Base-by-base conservation (phyloP, 2,113 vertebrate genomes). In the Pelecanus crispus region DNA sequence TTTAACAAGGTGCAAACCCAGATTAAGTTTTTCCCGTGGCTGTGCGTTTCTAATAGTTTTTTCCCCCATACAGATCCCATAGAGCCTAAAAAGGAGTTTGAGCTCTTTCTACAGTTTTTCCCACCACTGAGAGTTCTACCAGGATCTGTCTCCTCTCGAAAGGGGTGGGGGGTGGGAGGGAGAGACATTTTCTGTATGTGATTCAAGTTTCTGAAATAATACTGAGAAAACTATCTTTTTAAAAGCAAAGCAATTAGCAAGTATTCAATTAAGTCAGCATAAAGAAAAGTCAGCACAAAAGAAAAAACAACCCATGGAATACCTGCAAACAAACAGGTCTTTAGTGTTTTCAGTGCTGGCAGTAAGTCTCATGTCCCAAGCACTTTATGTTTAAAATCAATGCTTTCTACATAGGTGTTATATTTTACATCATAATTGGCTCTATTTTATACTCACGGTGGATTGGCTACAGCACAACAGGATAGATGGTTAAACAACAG, bases 1-100 rank as follows among this genome's bases (percentile, higher is more conserved):
- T 94, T 97, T 97, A 91, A 96, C 84, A 94, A 95, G 73, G 92
- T 84, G 52, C 2, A 2, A 93, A 94, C 17, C 1, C 59, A 89
- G 45, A 93, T 70, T 47, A 81, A 91, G 22, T 53, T 86, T 70
- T 91, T 84, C 87, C 65, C n/a, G 42, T 42, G 55, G 68, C 52
- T 89, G 42, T 78, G 68, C 55, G 56, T 62, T 94, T 94, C 81
- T 53, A 67, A 73, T 11, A 91, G 55, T 18, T 49, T 73, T 70
- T 26, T 24, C 55, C 55, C 45, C 17, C 13, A 28, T 25, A 61
- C 3, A 77, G 52, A 68, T 75, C 58, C 45, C 36, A 50, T 0
- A 5, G 16, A 68, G 29, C 19, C n/a, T 66, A 50, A 80, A 42
- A 72, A 24, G 4, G 17, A 88, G 18, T 75, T 55, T n/a, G 56